Base-by-base conservation (phyloP, 2,888 invertebrate species). In the Meghimatium bilineatum region DNA sequence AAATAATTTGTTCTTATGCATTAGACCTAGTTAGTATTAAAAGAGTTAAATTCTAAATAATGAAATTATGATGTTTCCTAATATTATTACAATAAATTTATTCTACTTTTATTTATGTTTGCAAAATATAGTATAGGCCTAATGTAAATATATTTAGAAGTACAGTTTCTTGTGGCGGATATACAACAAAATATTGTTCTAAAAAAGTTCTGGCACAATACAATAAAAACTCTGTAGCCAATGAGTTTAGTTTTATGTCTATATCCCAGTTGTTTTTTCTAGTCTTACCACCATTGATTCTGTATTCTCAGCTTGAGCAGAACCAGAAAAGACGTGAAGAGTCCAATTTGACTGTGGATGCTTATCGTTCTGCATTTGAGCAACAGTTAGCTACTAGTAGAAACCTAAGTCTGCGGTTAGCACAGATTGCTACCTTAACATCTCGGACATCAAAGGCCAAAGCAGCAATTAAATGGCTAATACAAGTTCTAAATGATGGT, bases 301-400 rank as follows among this genome's bases (percentile, higher is more conserved):
- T 71, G 38, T 74, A 20, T 74, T 74, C 32, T 12, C 87, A 92
- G 92, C 79, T 89, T 36, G 88, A 88, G 5, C 82, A 86, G 71
- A 88, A 88, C 83, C 89, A 90, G 78, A 88, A 88, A 63, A 82
- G 90, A 49, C 82, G 90, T 26, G 90, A 91, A 34, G 92, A 93
- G 76, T 91, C 91, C 0, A 88, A 88, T 77, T 82, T 90, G 67
- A 91, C 91, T 38, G 91, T 91, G 26, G 92, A 93, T 85, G 92
- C 91, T 5, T 93, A 93, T 85, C 85, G 92, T 60, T 86, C 89
- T 36, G 93, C 93, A 0, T 93, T 93, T 87, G 93, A 93, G 76
- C 93, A 93, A 83, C 92, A 93, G 87, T 87, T 93, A 81, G 85
- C 88, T 69, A 88, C 88, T 63, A 92, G 90, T 86, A 89, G 89